Percentiles rank a stretch among this genome's conserved stretches.
Evolutionary conservation across 2,113 vertebrate species (phyloP).

Genomic region (Rhagologus leucostigma): DNA sequence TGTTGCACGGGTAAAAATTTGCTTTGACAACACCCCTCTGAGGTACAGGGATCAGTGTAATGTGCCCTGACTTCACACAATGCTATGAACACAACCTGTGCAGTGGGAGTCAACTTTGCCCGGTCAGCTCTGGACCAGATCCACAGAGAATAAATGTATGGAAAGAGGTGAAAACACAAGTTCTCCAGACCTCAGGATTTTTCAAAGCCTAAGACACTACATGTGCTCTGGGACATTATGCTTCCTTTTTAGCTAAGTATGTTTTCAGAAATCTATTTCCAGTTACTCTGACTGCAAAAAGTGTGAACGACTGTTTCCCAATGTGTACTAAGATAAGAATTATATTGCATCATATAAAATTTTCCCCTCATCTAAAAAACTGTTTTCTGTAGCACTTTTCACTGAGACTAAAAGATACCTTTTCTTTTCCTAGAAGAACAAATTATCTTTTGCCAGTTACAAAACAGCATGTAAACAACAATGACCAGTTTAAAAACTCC

Average conservation of each 20-base stretch:
- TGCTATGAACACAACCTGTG: neutral
- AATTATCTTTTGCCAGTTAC: neutral
- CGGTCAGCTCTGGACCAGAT: neutral
- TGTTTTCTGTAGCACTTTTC: neutral
- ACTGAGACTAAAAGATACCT: neutral
- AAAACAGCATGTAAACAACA: neutral
- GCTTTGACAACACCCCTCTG: slow-evolving; percentile 38
- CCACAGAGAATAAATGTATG: neutral
- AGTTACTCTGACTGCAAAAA: neutral
- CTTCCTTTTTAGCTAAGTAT: neutral
- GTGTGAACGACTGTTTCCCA: neutral
- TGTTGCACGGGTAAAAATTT: neutral
- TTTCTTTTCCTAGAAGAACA: neutral
- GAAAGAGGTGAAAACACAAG: neutral
- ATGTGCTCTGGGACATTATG: neutral
- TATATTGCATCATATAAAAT: neutral
- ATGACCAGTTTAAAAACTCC: neutral
- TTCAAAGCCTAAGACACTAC: neutral
- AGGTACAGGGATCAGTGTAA: neutral
- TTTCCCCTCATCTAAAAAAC: neutral
- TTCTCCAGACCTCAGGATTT: neutral
- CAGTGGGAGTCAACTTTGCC: neutral
- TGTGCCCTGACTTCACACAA: neutral
- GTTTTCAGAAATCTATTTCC: neutral
- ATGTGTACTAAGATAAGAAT: neutral